Evolutionary conservation across 2,888 invertebrate genomes (phyloP).

Genomic region (Petrolisthes manimaculis): DNA sequence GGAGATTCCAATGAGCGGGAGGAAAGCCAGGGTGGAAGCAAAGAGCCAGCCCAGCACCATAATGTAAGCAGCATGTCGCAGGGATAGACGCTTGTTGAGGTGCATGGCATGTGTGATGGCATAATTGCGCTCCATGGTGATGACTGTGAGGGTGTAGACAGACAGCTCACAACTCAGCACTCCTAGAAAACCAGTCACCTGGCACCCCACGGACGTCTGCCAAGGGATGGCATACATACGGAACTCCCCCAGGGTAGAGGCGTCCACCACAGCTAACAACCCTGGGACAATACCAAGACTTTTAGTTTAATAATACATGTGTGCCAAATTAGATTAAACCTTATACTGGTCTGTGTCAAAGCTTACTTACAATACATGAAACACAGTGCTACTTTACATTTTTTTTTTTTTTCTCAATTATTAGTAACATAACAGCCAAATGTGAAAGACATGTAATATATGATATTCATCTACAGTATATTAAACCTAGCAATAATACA

Average conservation of each 20-base stretch:
- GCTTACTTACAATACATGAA: too few species aligned
- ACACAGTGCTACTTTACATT: too few species aligned
- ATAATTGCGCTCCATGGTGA: constrained; percentile 94
- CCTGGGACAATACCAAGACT: constrained; percentile 73
- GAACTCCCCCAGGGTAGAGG: constrained; percentile 94
- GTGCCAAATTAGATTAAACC: too few species aligned
- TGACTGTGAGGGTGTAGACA: constrained; percentile 95
- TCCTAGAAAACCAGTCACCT: constrained; percentile 93
- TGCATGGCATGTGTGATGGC: constrained; percentile 98
- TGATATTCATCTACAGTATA: too few species aligned
- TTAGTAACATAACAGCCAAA: too few species aligned
- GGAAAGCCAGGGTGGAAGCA: constrained; percentile 85
- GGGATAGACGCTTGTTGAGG: constrained; percentile 89
- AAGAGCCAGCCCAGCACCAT: constrained; percentile 94
- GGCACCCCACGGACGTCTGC: constrained; percentile 95
- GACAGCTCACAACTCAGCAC: constrained; percentile 94
- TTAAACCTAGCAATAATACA: too few species aligned
- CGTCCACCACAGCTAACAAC: constrained; percentile 94
- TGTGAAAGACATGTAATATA: too few species aligned
- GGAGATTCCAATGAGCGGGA: constrained; percentile 91
- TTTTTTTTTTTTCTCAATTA: too few species aligned
- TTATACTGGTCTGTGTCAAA: too few species aligned
- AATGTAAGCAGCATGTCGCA: constrained; percentile 90
- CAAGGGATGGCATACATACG: constrained; percentile 96
- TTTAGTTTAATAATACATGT: too few species aligned